Base-by-base conservation (phyloP, 2,113 vertebrate genomes). In the Dipodomys spectabilis region DNA sequence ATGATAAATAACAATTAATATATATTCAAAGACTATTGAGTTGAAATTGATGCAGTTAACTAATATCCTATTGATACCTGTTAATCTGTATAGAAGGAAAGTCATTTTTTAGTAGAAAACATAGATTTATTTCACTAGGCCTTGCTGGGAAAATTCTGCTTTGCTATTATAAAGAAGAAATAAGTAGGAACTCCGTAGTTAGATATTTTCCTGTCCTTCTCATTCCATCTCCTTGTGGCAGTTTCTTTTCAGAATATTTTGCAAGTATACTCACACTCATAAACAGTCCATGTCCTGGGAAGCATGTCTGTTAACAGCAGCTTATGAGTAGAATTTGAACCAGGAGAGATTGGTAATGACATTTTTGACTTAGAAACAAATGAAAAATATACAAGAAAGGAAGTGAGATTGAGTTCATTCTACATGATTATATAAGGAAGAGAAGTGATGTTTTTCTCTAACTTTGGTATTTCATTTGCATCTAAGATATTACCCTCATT, bases 321-420 rank as follows among this genome's bases (percentile, higher is more conserved):
- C 89, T 81, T 83, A 72, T 19, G 53, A 82, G 62, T 18, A 93
- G 25, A 83, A 68, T 79, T 86, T 78, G 73, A 77, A 86, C 16
- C 19, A 60, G 13, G 68, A 94, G 72, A 92, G 71, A 57, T 19
- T 27, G 22, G 1, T 92, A 86, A 86, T 84, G 15, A 45, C 84
- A 71, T 79, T 84, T 91, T 69, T 95, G 73, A 91, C 84, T 88
- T 88, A 71, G 22, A 60, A 94, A 92, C 73, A 89, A 88, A 74
- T 86, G 84, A 95, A 68, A 86, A 83, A 49, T n/a, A 69, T 82
- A 72, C 28, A 92, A 68, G 74, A 93, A 90, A 95, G 81, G 91
- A 90, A 95, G 82, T 39, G 30, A 87, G 64, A 73, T 9, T 72
- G 53, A 89, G 30, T 72, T 94, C 83, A 84, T 91, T 87, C 45